These are phyloP conservation scores for Chaenogobius annularis DNA, from an alignment of 2,113 vertebrate genomes.

Conservation along the genomic window DNA sequence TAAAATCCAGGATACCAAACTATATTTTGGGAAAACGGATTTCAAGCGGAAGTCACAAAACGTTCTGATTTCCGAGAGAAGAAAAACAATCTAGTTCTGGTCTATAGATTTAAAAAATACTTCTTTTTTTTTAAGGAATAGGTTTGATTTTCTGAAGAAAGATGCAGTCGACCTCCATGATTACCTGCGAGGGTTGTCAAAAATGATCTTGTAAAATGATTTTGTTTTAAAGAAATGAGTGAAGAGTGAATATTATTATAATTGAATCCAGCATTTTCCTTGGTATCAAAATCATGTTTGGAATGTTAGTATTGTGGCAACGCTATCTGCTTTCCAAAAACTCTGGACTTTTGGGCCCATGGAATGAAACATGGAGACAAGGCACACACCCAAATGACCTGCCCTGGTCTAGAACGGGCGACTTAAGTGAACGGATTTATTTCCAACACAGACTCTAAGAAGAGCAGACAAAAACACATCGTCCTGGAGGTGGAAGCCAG, in stretches of 20 bases:
- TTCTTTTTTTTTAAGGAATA: not conserved
- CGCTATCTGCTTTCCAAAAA: constrained; percentile 1
- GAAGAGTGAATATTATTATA: not conserved
- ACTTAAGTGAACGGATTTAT: constrained; percentile 12
- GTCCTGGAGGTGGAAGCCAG: constrained; percentile 14
- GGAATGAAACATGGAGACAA: not conserved
- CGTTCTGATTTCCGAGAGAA: no score
- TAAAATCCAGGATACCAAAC: not conserved
- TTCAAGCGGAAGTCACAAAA: not conserved
- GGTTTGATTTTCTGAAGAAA: not conserved
- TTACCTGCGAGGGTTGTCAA: no score
- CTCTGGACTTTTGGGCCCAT: not conserved
- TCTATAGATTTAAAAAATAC: not conserved
- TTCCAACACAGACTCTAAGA: constrained; percentile 15
- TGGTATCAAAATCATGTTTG: not conserved
- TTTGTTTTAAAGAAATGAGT: no score
- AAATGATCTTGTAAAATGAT: no score
- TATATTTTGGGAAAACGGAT: not conserved
- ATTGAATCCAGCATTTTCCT: not conserved
- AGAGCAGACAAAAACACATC: constrained; percentile 19
- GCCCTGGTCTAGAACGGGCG: not conserved
- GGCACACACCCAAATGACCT: no score
- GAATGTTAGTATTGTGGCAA: not conserved
- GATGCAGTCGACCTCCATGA: not conserved
- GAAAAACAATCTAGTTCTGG: not conserved